Conservation (phyloP, 2,797 vertebrate species). For the Epinephelus malabaricus region DNA sequence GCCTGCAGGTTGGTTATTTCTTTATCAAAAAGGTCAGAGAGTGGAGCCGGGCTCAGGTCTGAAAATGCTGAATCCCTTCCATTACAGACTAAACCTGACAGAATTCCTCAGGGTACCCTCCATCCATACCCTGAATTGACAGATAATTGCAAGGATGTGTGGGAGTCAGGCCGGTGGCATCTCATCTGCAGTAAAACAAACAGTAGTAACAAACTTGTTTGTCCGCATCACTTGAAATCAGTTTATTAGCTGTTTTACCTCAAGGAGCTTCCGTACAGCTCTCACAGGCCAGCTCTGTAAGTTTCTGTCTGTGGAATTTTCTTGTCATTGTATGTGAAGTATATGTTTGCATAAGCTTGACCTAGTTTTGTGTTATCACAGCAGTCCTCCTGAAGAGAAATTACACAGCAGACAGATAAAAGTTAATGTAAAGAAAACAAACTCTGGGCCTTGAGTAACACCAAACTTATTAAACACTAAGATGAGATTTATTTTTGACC, state of each 20-base stretch:
- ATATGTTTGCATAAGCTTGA: slow-evolving; percentile 1
- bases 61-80: slow-evolving; percentile 13
- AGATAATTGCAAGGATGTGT: slow-evolving; percentile 25
- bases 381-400: slow-evolving; percentile 1
- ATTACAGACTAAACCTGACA: slow-evolving; percentile 32
- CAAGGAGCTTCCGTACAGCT: not conserved
- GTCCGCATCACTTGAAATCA: slow-evolving; percentile 17
- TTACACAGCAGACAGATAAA: slow-evolving; percentile 1
- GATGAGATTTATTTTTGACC: slow-evolving; percentile 11
- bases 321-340: slow-evolving; percentile 13
- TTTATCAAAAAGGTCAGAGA: slow-evolving; percentile 52
- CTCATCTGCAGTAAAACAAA: slow-evolving; percentile 32
- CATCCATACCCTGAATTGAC: not conserved
- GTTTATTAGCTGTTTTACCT: not conserved
- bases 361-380: slow-evolving; percentile 8
- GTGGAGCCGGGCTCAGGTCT: slow-evolving; percentile 10
- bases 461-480: slow-evolving; percentile 31
- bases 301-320: not conserved
- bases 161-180: not conserved
- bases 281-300: not conserved
- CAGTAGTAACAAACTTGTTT: slow-evolving; percentile 18
- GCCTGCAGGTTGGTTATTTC: slow-evolving; percentile 28
- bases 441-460: not conserved
- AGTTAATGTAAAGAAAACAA: slow-evolving; percentile 37
- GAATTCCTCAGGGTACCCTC: slow-evolving; percentile 9